Conservation (phyloP, 2,797 vertebrate species). For the Cynopterus sphinx region DNA sequence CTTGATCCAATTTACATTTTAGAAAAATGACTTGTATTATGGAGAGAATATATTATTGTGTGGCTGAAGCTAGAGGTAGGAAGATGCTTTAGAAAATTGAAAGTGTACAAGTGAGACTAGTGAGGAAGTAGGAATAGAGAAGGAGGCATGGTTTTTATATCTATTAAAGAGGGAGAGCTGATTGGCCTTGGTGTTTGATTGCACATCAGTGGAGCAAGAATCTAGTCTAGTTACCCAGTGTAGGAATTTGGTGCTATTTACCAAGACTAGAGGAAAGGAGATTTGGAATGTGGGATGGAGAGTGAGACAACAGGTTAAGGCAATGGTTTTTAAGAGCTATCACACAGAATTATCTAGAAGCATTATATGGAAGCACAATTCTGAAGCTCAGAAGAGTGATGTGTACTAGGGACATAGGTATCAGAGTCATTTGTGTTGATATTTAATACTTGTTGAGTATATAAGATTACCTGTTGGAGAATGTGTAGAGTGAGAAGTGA, state of each 20-base stretch:
- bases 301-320: not conserved
- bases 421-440: not conserved
- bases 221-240: not conserved
- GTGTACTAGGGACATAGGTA: not conserved
- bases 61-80: not conserved
- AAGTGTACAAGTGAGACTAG: not conserved
- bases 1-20: not conserved
- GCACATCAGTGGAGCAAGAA: not conserved
- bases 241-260: slow-evolving; percentile 9
- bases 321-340: not conserved
- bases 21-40: not conserved
- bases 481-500: not conserved
- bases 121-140: not conserved
- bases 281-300: not conserved
- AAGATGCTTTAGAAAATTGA: not conserved
- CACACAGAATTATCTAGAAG: not conserved
- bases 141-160: not conserved
- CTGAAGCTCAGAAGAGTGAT: not conserved
- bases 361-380: not conserved
- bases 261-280: not conserved
- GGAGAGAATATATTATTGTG: not conserved
- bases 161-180: not conserved
- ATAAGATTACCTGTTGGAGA: not conserved
- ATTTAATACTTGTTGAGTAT: not conserved
- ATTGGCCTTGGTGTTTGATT: not conserved